phyloP scores from a whole-genome alignment of 2,113 vertebrate species.

The Notechis scutatus region DNA sequence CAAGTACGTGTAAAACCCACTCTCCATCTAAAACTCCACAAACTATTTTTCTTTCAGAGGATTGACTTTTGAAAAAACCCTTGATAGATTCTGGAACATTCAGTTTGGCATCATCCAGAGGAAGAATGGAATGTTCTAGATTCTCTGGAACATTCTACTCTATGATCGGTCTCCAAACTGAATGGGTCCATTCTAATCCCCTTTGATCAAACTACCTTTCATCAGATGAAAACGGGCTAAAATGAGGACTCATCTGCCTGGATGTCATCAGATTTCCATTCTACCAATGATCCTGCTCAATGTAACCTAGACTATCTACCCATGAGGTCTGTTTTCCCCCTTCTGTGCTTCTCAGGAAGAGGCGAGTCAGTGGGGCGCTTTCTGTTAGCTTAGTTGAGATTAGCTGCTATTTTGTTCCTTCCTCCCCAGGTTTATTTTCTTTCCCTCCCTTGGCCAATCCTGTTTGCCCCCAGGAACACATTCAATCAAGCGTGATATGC shows the following conservation, averaged over 20 bases:
- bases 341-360: background rate
- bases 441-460: background rate
- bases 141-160: background rate
- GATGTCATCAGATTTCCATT: background rate
- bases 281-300: background rate
- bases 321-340: background rate
- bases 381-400: background rate
- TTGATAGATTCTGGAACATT: background rate
- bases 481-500: background rate
- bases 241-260: background rate
- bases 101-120: background rate
- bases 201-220: background rate
- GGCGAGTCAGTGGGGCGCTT: background rate
- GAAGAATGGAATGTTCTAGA: background rate
- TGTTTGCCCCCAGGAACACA: background rate
- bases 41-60: background rate
- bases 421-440: background rate
- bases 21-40: background rate
- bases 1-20: background rate
- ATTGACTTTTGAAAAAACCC: background rate
- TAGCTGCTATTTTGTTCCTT: background rate
- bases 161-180: background rate
- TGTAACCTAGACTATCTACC: background rate
- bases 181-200: background rate
- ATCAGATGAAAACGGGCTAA: background rate